Evolutionary conservation across 1,140 invertebrate species (phyloP).

Genomic region (Solenopsis invicta): DNA sequence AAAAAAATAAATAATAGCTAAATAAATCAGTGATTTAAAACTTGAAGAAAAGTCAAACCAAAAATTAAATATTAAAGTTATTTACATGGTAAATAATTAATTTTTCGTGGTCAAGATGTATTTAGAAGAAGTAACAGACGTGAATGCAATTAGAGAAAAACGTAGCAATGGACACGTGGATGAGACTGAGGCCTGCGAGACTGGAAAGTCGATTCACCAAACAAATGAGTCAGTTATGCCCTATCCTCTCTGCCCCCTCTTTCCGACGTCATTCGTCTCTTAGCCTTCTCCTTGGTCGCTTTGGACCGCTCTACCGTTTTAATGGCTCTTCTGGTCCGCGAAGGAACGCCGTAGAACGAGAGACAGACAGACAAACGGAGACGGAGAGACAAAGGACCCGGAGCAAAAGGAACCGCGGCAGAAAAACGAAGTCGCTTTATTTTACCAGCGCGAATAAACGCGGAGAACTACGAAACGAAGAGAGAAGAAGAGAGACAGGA

Average conservation of each 20-base stretch:
- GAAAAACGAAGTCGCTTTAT: conserved; percentile 63
- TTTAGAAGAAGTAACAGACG: conserved; percentile 66
- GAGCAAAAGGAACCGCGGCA: conserved; percentile 65
- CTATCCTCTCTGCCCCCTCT: conserved; percentile 44
- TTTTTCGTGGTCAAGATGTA: not conserved
- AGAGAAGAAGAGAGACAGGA: conserved; percentile 21
- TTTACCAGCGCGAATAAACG: conserved; percentile 66
- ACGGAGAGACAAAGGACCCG: conserved; percentile 57
- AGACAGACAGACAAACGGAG: conserved; percentile 56
- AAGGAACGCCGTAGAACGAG: conserved; percentile 57
- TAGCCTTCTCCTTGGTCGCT: conserved; percentile 61
- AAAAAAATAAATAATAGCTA: not conserved
- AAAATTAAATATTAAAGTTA: not conserved
- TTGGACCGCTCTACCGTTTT: conserved; percentile 69
- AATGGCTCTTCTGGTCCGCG: conserved; percentile 68
- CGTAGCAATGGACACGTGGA: conserved; percentile 43
- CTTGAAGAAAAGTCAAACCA: not conserved
- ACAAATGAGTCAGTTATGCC: conserved; percentile 81
- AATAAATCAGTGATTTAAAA: not conserved
- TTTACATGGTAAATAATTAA: not conserved
- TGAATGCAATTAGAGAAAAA: conserved; percentile 31
- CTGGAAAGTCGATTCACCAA: conserved; percentile 78
- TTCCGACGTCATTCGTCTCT: conserved; percentile 60
- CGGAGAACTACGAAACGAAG: conserved; percentile 56
- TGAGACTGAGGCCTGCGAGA: conserved; percentile 58